Percentiles rank a stretch among this genome's conserved stretches.
Evolutionary conservation across 1,140 invertebrate genomes (phyloP).

Genomic region (Anastrepha ludens): DNA sequence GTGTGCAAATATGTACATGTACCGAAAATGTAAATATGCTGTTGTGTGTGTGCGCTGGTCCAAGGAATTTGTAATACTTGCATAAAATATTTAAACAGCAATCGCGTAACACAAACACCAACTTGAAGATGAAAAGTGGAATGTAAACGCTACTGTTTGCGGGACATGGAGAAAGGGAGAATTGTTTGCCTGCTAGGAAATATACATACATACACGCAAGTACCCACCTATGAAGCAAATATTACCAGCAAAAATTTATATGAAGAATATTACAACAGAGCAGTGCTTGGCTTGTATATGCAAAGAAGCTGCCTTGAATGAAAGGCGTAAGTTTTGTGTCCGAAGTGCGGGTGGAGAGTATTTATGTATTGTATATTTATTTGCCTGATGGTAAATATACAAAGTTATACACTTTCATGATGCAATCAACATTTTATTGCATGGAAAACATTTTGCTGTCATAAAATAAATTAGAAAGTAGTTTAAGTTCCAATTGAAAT

Average conservation of each 20-base stretch:
- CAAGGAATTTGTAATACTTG: not conserved
- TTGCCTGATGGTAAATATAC: too few species aligned
- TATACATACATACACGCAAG: not conserved
- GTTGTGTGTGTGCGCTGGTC: not conserved
- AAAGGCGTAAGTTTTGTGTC: too few species aligned
- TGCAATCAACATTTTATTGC: too few species aligned
- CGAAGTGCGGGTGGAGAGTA: too few species aligned
- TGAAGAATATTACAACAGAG: not conserved
- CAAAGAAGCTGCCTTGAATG: too few species aligned
- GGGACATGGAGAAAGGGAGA: not conserved
- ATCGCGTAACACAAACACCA: slow-evolving; percentile 38
- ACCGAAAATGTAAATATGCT: not conserved
- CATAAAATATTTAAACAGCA: slow-evolving; percentile 33
- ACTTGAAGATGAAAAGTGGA: slow-evolving; percentile 14
- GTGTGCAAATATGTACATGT: not conserved
- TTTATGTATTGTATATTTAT: too few species aligned
- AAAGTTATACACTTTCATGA: too few species aligned
- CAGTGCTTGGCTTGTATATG: too few species aligned
- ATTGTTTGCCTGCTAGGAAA: not conserved
- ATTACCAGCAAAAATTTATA: not conserved
- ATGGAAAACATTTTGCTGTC: too few species aligned
- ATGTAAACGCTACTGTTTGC: not conserved
- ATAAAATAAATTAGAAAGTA: too few species aligned
- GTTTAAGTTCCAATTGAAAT: too few species aligned
- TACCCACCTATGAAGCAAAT: not conserved